These are phyloP conservation scores for Syngnathus rostellatus DNA, from an alignment of 2,797 vertebrate species.

Conservation along the genomic window DNA sequence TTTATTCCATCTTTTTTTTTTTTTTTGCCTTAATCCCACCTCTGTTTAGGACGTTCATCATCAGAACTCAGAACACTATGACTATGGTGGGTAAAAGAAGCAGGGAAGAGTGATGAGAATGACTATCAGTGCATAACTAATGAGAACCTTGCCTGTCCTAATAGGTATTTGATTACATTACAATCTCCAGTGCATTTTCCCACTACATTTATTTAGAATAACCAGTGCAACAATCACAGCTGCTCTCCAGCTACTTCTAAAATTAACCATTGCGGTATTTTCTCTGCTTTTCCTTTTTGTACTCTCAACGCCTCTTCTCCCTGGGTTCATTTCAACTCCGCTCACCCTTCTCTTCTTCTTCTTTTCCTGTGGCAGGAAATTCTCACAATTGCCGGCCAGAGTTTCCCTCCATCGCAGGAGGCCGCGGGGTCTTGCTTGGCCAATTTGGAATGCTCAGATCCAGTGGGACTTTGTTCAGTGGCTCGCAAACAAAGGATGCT, in stretches of 20 bases:
- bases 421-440: slow-evolving; percentile 46
- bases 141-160: slow-evolving; percentile 24
- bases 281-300: slow-evolving; percentile 26
- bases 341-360: slow-evolving; percentile 51
- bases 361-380: slow-evolving; percentile 74
- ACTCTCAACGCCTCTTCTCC: slow-evolving; percentile 31
- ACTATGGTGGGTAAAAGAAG: background rate
- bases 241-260: slow-evolving; percentile 40
- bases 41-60: background rate
- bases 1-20: background rate
- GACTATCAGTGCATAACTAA: slow-evolving; percentile 19
- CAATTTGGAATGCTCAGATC: slow-evolving; percentile 48
- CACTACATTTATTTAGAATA: slow-evolving; percentile 24
- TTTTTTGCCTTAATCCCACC: background rate
- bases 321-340: slow-evolving; percentile 37
- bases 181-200: slow-evolving; percentile 25
- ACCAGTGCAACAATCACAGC: slow-evolving; percentile 12
- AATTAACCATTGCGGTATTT: slow-evolving; percentile 42
- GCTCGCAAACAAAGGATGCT: slow-evolving; percentile 58
- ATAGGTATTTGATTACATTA: slow-evolving; percentile 45
- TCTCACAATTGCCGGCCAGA: slow-evolving; percentile 71
- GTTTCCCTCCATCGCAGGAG: slow-evolving; percentile 57
- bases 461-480: slow-evolving; percentile 51
- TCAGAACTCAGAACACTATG: background rate
- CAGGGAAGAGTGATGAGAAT: slow-evolving; percentile 8